Base-by-base conservation (phyloP, 2,113 vertebrate genomes). In the Zeus faber region DNA sequence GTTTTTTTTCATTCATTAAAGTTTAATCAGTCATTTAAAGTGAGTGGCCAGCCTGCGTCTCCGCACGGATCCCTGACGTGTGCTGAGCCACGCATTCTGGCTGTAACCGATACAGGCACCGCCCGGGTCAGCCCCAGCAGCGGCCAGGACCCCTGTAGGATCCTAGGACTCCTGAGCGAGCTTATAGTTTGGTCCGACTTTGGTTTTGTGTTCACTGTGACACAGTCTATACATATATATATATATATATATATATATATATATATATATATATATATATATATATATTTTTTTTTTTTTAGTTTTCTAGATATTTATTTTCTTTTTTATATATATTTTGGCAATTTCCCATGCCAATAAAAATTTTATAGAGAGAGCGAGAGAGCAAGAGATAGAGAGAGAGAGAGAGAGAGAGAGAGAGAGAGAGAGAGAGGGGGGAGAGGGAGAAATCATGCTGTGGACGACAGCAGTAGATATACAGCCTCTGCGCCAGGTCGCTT, bases 1-100 rank as follows among this genome's bases (percentile, higher is more conserved):
- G 64, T 59, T 55, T n/a, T n/a, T n/a, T n/a, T n/a, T n/a, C 29
- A 35, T 61, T 70, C 71, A 79, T 81, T 65, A 84, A 82, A 82
- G 60, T 29, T 83, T 84, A 73, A 81, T 73, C 47, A 58, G 58
- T 51, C 60, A 63, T 75, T 82, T 72, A 57, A 54, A 72, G 17
- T 57, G 62, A 76, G 65, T 49, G 67, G 54, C 39, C 57, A 65
- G 53, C 20, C 69, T 35, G 56, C 61, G 54, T 58, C 65, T 75
- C 59, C 43, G 56, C 70, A 74, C n/a, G n/a, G 57, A 69, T 59
- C 60, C n/a, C 67, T 57, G 67, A 69, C 76, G 64, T 49, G 44
- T 5, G 52, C 72, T 75, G 72, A 76, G 68, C 68, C 72, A 77
- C 58, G 63, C 67, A 60, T 58, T 65, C 72, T 67, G 67, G 68